These are phyloP conservation scores for Melipona quadrifasciata DNA, from an alignment of 1,140 invertebrate species.

Conservation along the genomic window DNA sequence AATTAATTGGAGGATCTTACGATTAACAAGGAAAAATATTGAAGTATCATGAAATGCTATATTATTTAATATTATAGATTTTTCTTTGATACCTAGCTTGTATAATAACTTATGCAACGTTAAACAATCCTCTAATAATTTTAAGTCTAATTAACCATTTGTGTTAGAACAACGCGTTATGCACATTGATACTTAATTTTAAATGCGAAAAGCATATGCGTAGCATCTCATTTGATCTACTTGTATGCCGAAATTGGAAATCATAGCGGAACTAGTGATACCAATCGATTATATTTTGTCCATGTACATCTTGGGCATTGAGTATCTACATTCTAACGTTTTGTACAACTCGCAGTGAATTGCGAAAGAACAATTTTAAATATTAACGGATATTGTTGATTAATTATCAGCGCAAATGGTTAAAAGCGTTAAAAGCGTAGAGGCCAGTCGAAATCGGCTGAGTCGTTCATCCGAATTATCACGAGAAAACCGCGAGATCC, in stretches of 20 bases:
- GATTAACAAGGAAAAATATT: no score
- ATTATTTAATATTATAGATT: background rate
- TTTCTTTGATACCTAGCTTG: background rate
- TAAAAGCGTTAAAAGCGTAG: background rate
- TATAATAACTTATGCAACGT: background rate
- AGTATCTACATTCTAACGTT: background rate
- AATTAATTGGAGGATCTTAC: background rate
- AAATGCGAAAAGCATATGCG: background rate
- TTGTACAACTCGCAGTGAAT: background rate
- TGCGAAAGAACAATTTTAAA: background rate
- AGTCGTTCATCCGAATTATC: background rate
- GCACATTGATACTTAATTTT: background rate
- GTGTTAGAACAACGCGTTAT: background rate
- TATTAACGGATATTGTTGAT: background rate
- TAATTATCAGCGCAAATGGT: background rate
- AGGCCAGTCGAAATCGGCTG: constrained; percentile 4
- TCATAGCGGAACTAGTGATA: background rate
- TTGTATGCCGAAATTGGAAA: background rate
- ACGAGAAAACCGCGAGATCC: background rate
- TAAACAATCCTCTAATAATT: constrained; percentile 14
- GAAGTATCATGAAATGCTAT: no score
- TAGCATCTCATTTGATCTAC: background rate
- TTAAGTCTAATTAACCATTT: background rate
- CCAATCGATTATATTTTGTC: background rate
- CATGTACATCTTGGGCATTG: background rate